Evolutionary conservation across 2,113 vertebrate species (phyloP).

Genomic region (Carettochelys insculpta): DNA sequence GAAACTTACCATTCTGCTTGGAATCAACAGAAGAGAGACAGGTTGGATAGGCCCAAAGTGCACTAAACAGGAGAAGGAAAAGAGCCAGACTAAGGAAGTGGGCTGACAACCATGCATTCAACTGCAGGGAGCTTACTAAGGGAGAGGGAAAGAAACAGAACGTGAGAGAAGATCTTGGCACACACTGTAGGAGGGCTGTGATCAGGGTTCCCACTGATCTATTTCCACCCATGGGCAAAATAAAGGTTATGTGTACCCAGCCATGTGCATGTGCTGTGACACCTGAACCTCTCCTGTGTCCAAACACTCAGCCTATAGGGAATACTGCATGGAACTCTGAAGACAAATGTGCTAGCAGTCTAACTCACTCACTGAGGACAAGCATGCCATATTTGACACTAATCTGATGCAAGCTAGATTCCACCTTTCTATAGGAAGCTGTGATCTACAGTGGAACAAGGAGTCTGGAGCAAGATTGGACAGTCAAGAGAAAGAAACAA

Average conservation of each 20-base stretch:
- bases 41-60: neutral
- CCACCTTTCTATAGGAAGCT: neutral
- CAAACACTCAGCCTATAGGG: too few species aligned
- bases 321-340: too few species aligned
- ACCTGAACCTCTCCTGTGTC: too few species aligned
- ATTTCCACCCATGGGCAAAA: too few species aligned
- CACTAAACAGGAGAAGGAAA: neutral
- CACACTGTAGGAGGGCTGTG: neutral
- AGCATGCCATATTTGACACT: neutral
- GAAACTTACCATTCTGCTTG: neutral
- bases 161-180: neutral
- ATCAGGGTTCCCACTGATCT: too few species aligned
- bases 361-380: neutral
- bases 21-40: neutral
- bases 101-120: neutral
- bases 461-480: neutral
- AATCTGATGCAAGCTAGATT: neutral
- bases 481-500: neutral
- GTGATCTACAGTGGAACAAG: neutral
- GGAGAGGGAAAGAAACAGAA: neutral
- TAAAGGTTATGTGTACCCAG: too few species aligned
- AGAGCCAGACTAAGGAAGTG: neutral
- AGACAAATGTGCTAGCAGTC: neutral
- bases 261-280: too few species aligned
- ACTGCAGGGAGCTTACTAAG: neutral